Percentiles rank a stretch among this genome's conserved stretches.
Conservation (phyloP, 1,140 invertebrate species). For the Dreissena rostriformis region DNA sequence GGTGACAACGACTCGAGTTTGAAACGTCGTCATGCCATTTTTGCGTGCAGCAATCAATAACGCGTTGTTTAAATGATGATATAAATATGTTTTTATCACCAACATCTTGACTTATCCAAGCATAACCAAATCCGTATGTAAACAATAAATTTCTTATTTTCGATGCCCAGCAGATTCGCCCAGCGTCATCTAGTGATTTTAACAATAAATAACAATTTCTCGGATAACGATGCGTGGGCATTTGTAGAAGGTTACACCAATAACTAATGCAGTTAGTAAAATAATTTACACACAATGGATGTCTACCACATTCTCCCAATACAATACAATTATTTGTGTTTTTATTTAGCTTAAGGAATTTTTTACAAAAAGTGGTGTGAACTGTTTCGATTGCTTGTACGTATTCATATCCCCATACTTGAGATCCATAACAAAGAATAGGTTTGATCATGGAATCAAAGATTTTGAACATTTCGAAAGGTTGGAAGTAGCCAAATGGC, state of each 20-base stretch:
- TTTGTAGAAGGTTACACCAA: slow-evolving; percentile 48
- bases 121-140: slow-evolving; percentile 36
- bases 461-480: slow-evolving; percentile 17
- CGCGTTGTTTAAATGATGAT: slow-evolving; percentile 31
- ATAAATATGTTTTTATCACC: slow-evolving; percentile 24
- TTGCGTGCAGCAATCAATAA: slow-evolving; percentile 23
- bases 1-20: neutral
- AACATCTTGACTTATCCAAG: slow-evolving; percentile 3
- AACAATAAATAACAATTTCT: slow-evolving; percentile 33
- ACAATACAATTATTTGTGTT: slow-evolving; percentile 1
- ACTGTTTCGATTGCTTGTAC: slow-evolving; percentile 19
- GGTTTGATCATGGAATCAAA: slow-evolving; percentile 46
- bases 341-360: neutral
- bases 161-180: slow-evolving; percentile 1
- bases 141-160: slow-evolving; percentile 29
- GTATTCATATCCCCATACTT: slow-evolving; percentile 41
- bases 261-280: slow-evolving; percentile 27
- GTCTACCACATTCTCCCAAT: slow-evolving; percentile 33
- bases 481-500: slow-evolving; percentile 18
- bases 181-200: slow-evolving; percentile 16
- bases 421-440: slow-evolving; percentile 25
- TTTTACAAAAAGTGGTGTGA: slow-evolving; percentile 29
- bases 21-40: slow-evolving; percentile 1
- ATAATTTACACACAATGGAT: slow-evolving; percentile 17
- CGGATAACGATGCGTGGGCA: slow-evolving; percentile 23